Conservation (phyloP, 2,113 vertebrate species). For the Siphamia tubifer region DNA sequence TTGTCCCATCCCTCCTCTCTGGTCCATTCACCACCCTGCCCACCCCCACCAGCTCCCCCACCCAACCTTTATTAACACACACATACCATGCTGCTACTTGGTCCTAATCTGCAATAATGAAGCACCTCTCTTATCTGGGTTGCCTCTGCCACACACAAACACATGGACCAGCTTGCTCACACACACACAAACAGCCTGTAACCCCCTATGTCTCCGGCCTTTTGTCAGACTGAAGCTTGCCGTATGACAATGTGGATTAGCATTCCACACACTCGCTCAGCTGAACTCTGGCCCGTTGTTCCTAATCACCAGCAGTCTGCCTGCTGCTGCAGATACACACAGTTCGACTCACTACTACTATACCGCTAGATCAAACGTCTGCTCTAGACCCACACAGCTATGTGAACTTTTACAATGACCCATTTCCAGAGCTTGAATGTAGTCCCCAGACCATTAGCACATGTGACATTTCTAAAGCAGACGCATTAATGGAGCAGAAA, state of each 20-base stretch:
- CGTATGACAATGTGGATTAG: slow-evolving; percentile 72
- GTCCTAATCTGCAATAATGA: slow-evolving; percentile 60
- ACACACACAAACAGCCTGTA: slow-evolving; percentile 19
- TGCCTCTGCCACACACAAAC: slow-evolving; percentile 21
- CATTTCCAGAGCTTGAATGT: slow-evolving; percentile 48
- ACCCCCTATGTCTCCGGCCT: slow-evolving; percentile 29
- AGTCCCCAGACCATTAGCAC: slow-evolving; percentile 34
- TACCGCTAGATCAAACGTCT: slow-evolving; percentile 8
- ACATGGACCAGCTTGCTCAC: neutral
- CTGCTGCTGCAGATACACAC: slow-evolving; percentile 20
- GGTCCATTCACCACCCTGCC: neutral
- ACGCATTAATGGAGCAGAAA: slow-evolving; percentile 47
- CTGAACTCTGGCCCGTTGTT: slow-evolving; percentile 71
- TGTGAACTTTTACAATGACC: slow-evolving; percentile 63
- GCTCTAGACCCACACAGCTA: slow-evolving; percentile 35
- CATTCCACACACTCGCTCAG: slow-evolving; percentile 69
- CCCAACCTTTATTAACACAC: slow-evolving; percentile 46
- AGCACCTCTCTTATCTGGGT: slow-evolving; percentile 53
- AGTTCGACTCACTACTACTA: neutral
- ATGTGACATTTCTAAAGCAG: slow-evolving; percentile 52
- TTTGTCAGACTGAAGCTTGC: slow-evolving; percentile 53
- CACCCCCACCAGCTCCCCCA: neutral
- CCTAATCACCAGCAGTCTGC: slow-evolving; percentile 74
- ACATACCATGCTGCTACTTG: slow-evolving; percentile 22
- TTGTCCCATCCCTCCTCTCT: neutral